Evolutionary conservation across 2,113 vertebrate species (phyloP), one percentile per base, ranked within the genome.

Genomic region (Podarcis raffonei): DNA sequence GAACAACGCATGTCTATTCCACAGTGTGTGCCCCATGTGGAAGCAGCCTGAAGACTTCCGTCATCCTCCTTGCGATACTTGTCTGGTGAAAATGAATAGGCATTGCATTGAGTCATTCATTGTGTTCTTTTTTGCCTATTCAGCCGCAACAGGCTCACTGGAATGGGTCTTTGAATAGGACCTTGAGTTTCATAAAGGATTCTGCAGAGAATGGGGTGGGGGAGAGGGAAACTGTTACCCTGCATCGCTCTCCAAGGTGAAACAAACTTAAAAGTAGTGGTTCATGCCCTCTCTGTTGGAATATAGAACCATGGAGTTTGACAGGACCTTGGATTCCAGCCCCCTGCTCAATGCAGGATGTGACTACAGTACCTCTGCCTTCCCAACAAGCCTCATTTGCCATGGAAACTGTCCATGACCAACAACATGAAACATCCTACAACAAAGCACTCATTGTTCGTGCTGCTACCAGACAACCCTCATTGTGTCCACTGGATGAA

Each of bases 401-500:
- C 39, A n/a, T 25, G 30, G 81, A 68, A 66, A 16, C 5, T 37
- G 53, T 27, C 35, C 18, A n/a, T 12, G 23, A 27, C 23, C 32
- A 65, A 39, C 23, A 65, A 16, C 27, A 18, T 42, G 13, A 59
- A 62, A 81, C 9, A 15, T 87, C 89, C 80, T 59, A 90, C 15
- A 13, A 5, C 75, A 66, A 88, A 78, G 37, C 62, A 88, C 4
- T 78, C 84, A 37, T 48, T 48, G 30, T 72, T 72, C n/a, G 5
- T 20, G 79, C 57, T 68, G 25, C 23, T 82, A 4, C 37, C 78
- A n/a, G 13, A 27, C 90, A 85, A 90, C 48, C 76, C 83, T 32
- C 90, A 90, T 8, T 91, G 92, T 65, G 23, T 81, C 35, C 79
- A 32, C 57, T 65, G 87, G 85, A 78, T 78, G 35, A 85, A 75